Base-by-base conservation (phyloP, 2,888 invertebrate genomes). In the Apamea crenata region DNA sequence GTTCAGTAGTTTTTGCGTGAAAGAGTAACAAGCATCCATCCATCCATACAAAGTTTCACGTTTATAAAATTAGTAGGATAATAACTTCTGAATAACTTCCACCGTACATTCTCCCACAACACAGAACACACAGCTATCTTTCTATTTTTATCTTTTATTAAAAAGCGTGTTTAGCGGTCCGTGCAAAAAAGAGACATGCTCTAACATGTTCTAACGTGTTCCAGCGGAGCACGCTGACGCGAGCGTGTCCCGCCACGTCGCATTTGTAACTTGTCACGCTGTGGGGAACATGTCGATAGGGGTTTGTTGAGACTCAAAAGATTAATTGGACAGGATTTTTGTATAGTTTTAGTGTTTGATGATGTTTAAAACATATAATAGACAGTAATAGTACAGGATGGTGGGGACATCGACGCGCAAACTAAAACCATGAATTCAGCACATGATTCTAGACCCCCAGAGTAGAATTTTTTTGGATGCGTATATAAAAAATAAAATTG, bases 261-360 rank as follows among this genome's bases (percentile, higher is more conserved):
- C 68, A 81, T 83, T 87, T 84, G 88, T 83, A 56, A 79, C 88
- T 76, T 81, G 87, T 87, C 87, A 82, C 84, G 81, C 70, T 70
- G 75, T 18, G 67, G 82, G 70, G 70, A 84, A 83, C 82, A 84
- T 65, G 81, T 85, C 88, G 79, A 86, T 87, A 75, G 56, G 70
- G 44, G 47, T 72, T 88, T 79, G 87, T 78, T 61, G 65, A 73
- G 36, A 78, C 53, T 70, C 63, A 44, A 61, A 65, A 61, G 68
- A 81, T 78, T 74, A 73, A 84, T 81, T 86, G 76, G 36, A 50
- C 56, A 25, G 40, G 21, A 21, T 69, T 56, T 73, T 59, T 81
- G n/a, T 61, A 25, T 10, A 18, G 10, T 53, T 32, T 44, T n/a
- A n/a, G 44, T 25, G 25, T 47, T 76, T 63, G 21, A n/a, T n/a